Conservation (phyloP, 2,888 invertebrate species). For the Prosopocoilus inquinatus region DNA sequence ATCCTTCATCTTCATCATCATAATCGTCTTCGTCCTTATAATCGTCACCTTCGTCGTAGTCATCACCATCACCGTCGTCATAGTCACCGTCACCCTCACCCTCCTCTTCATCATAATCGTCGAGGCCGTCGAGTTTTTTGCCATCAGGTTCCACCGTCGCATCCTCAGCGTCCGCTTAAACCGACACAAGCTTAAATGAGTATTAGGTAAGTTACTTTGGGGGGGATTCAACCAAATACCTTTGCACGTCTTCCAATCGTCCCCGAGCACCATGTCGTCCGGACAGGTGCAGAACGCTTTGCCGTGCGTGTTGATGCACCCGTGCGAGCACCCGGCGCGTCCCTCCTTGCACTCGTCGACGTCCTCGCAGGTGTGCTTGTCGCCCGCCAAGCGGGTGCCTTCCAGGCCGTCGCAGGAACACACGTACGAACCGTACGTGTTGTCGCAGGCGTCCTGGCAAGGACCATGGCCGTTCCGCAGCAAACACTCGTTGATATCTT, state of each 20-base stretch:
- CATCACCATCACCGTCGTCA: constrained; percentile 24
- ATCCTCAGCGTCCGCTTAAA: not conserved
- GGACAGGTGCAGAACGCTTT: constrained; percentile 46
- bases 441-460: constrained; percentile 62
- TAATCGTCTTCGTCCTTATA: constrained; percentile 20
- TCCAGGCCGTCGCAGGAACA: constrained; percentile 58
- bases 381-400: constrained; percentile 56
- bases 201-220: not conserved
- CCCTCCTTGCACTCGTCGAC: constrained; percentile 45
- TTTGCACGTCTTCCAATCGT: constrained; percentile 45
- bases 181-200: not conserved
- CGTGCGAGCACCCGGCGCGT: constrained; percentile 45
- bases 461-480: constrained; percentile 62
- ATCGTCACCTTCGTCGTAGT: constrained; percentile 15
- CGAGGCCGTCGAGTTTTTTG: not conserved
- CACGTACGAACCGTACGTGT: constrained; percentile 58
- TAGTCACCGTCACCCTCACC: constrained; percentile 26
- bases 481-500: constrained; percentile 63
- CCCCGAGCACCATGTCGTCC: constrained; percentile 41
- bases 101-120: constrained; percentile 20
- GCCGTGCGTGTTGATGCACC: constrained; percentile 57
- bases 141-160: not conserved
- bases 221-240: constrained; percentile 26
- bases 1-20: constrained; percentile 6
- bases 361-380: constrained; percentile 56